Conservation (phyloP, 1,140 invertebrate species). For the Neodiprion lecontei region DNA sequence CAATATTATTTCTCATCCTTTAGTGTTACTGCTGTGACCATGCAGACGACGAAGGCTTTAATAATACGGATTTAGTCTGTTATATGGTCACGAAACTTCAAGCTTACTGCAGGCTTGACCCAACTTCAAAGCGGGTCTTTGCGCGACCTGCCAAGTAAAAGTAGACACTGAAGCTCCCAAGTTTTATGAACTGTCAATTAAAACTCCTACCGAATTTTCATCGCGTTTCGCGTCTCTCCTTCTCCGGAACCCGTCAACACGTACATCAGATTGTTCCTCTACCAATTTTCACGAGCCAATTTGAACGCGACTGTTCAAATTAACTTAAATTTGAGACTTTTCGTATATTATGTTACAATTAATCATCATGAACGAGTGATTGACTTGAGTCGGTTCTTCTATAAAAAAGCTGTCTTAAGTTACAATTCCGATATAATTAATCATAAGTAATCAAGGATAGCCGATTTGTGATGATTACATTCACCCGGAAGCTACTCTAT, state of each 20-base stretch:
- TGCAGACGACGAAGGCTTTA: too few species aligned
- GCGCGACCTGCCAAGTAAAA: background rate
- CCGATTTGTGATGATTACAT: background rate
- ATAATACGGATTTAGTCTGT: background rate
- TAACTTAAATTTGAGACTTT: too few species aligned
- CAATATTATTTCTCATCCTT: too few species aligned
- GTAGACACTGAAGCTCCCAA: background rate
- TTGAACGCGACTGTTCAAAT: too few species aligned
- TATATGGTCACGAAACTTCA: background rate
- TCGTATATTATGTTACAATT: too few species aligned
- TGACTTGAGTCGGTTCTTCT: too few species aligned
- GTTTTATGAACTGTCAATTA: background rate
- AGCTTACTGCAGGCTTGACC: background rate
- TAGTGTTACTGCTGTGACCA: too few species aligned
- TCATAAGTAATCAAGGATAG: background rate
- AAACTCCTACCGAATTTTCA: background rate
- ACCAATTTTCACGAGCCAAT: background rate
- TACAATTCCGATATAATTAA: too few species aligned
- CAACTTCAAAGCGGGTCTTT: background rate
- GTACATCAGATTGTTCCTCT: background rate
- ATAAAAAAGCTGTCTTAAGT: too few species aligned
- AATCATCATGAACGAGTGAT: too few species aligned
- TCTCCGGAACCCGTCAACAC: background rate
- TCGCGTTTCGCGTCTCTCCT: background rate
- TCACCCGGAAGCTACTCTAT: background rate